These are phyloP conservation scores for Amblyraja radiata DNA, from an alignment of 2,797 vertebrate species.

Conservation along the genomic window DNA sequence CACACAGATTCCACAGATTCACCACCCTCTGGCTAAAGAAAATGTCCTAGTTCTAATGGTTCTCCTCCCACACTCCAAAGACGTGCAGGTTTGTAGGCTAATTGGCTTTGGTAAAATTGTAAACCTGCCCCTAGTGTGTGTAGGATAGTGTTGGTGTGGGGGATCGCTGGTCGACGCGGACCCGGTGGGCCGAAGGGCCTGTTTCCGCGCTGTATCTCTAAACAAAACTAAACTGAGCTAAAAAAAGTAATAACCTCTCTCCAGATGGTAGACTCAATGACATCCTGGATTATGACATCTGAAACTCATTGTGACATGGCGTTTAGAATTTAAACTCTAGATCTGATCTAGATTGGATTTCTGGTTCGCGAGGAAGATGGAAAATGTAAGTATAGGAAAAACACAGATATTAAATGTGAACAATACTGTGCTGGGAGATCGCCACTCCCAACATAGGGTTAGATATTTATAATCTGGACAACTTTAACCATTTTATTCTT, in stretches of 20 bases:
- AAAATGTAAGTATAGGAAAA: background rate
- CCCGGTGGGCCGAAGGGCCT: too few relatives aligned
- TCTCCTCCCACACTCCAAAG: too few relatives aligned
- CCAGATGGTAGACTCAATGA: background rate
- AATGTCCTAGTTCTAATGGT: too few relatives aligned
- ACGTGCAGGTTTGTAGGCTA: too few relatives aligned
- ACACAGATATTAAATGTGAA: background rate
- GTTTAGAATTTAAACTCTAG: background rate
- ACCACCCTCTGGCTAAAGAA: too few relatives aligned
- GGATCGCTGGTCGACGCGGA: too few relatives aligned
- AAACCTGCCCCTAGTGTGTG: too few relatives aligned
- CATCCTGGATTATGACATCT: background rate
- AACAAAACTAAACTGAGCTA: too few relatives aligned
- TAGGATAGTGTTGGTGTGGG: too few relatives aligned
- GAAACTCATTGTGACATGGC: background rate
- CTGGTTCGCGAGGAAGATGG: background rate
- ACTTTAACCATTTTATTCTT: background rate
- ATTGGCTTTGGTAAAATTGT: too few relatives aligned
- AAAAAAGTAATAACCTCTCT: background rate
- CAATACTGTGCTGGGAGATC: background rate
- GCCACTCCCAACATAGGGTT: background rate
- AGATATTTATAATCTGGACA: background rate
- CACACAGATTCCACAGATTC: too few relatives aligned
- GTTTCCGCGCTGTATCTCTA: too few relatives aligned
- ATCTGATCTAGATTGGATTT: background rate